phyloP scores from a whole-genome alignment of 2,113 vertebrate species.

The Pan troglodytes region DNA sequence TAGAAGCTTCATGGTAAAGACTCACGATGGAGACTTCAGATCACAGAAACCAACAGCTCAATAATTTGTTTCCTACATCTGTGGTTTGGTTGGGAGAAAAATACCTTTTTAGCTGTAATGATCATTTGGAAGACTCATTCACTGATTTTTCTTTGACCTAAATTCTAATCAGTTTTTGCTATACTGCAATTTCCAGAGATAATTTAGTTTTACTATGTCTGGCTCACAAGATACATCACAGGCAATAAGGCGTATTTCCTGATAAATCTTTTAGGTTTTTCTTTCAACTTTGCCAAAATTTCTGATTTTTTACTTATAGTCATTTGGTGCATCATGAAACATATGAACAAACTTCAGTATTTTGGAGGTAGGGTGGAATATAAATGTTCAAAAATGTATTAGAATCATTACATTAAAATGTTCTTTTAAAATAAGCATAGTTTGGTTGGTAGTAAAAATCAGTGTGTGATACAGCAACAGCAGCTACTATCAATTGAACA shows the following conservation, averaged over 20 bases:
- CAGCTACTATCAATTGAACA: not conserved
- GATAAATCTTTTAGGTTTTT: not conserved
- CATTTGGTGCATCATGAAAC: not conserved
- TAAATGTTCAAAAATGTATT: not conserved
- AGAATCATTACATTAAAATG: not conserved
- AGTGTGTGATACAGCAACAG: not conserved
- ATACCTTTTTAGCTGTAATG: not conserved
- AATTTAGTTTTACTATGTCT: not conserved
- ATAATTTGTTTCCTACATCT: not conserved
- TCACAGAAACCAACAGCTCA: not conserved
- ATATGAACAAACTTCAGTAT: not conserved
- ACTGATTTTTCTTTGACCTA: not conserved
- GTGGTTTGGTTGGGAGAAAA: not conserved
- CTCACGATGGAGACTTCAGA: not conserved
- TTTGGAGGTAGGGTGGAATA: not conserved
- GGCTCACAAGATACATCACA: not conserved
- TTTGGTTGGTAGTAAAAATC: not conserved
- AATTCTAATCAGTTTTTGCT: not conserved
- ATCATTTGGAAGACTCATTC: not conserved
- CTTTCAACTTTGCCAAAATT: constrained; percentile 4
- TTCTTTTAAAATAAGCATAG: not conserved
- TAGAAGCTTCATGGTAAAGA: not conserved
- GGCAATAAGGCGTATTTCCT: not conserved
- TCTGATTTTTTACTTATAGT: not conserved
- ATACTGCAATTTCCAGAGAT: not conserved